Evolutionary conservation across 2,797 vertebrate genomes (phyloP), one percentile per base, ranked within the genome.

Genomic region (Brachyalestes nurse): DNA sequence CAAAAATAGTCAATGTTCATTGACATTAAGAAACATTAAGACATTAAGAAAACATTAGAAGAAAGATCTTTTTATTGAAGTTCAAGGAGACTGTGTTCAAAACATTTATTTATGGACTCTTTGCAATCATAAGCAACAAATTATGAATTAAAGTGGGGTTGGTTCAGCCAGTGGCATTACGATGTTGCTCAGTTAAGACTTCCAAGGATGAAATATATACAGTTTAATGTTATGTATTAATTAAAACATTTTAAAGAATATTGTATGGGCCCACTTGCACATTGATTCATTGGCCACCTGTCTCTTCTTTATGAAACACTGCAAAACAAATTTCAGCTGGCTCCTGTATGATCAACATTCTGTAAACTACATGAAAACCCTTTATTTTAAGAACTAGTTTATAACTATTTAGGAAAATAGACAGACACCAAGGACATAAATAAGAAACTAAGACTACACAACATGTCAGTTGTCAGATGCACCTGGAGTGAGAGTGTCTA

Each of bases 381-480:
- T 12, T 12, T 47, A 47, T 19, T 17, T 5, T 55, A 55, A 17
- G 19, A 55, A 5, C 16, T 17, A 55, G 5, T 17, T 8, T 21
- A 57, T 57, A 57, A 55, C 47, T 13, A 51, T 51, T 7, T 45
- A 45, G 7, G 3, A 16, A 51, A 51, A 51, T 1, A 14, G n/a
- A 57, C 6, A n/a, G 19, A n/a, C n/a, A 57, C 0, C 1, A 57
- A 66, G 4, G 19, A 28, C 5, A 65, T 19, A 38, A 70, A 70
- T 4, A 55, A 34, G 65, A 81, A 75, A 47, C 47, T 21, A 51
- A 67, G n/a, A 66, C 10, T 4, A 61, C 51, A 10, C 58, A 70
- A 69, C 23, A 47, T 87, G 87, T 91, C 89, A 88, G 85, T 82
- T 89, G 87, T 87, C 86, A 88, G 86, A 88, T 80, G 82, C 85